Base-by-base conservation (phyloP, 2,797 vertebrate species). In the Micrastur ruficollis region DNA sequence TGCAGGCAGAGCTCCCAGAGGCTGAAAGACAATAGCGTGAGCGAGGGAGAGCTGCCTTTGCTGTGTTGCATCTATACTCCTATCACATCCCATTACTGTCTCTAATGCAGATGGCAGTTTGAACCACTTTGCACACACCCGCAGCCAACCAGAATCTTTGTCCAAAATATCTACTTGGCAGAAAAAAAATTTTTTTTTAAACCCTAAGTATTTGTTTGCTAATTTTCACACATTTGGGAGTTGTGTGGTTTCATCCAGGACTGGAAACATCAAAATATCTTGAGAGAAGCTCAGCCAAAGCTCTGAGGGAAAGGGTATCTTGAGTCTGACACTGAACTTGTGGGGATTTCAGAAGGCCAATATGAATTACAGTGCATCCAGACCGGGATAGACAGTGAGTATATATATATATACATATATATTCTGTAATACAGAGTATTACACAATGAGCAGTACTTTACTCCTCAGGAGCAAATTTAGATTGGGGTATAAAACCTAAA, bases 1-100 rank as follows among this genome's bases (percentile, higher is more conserved):
- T 95, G 93, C 96, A 96, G 92, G 95, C 92, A 79, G 92, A 91
- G 93, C 92, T 93, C 83, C 79, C 93, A 71, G 95, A 91, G 95
- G 84, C 93, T 70, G 52, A 7, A 23, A 62, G 95, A 96, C 93
- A 89, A 96, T 86, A 89, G 91, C 25, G 5, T 2, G 42, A 73
- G 93, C 2, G 55, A 82, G 93, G 86, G 71, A 40, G 88, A 52
- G 85, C 81, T n/a, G 76, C 90, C 58, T 59, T 55, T 0, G 26
- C 89, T 22, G n/a, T 82, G 85, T 65, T 61, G 93, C 92, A 84
- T 75, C 95, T 95, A 93, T 3, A 26, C 78, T 93, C 66, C 93
- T 16, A 85, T 96, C 82, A 83, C 82, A 70, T 97, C 86, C 93
- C 94, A 89, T 96, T 75, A 91, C 91, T 53, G 83, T 87, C 93